phyloP scores from a whole-genome alignment of 2,797 vertebrate species.

The Aratinga solstitialis region DNA sequence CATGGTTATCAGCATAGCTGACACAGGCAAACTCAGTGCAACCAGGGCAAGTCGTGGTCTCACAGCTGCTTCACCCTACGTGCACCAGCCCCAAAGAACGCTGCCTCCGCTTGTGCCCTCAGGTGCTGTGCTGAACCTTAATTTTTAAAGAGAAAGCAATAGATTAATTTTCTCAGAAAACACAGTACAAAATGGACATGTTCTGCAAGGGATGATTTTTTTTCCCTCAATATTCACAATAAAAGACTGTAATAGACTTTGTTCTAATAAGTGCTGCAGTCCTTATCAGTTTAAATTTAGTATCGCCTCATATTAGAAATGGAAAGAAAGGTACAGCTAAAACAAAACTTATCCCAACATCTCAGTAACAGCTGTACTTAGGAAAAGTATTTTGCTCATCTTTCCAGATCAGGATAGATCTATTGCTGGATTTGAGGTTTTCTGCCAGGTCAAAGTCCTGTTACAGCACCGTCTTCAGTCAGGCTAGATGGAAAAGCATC shows the following conservation, averaged over 20 bases:
- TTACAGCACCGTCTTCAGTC: not conserved
- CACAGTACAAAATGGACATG: not conserved
- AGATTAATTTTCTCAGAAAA: slow-evolving; percentile 15
- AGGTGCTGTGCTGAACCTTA: not conserved
- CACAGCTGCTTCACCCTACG: not conserved
- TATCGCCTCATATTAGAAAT: not conserved
- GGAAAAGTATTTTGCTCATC: not conserved
- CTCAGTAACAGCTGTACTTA: not conserved
- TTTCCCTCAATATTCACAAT: not conserved
- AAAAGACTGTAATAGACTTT: not conserved
- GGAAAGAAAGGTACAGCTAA: not conserved
- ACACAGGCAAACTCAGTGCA: not conserved
- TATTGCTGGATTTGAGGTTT: not conserved
- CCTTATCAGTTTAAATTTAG: not conserved
- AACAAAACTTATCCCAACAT: not conserved
- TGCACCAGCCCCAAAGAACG: not conserved
- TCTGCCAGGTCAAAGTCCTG: not conserved
- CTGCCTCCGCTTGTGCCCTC: not conserved
- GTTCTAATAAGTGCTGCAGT: not conserved
- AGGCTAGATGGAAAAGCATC: not conserved
- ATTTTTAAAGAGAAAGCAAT: not conserved
- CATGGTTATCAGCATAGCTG: not conserved
- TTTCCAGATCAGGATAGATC: not conserved
- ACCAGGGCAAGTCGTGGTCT: not conserved
- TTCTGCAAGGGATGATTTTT: not conserved